Evolutionary conservation across 2,888 invertebrate genomes (phyloP).

Genomic region (Hermodice carunculata): DNA sequence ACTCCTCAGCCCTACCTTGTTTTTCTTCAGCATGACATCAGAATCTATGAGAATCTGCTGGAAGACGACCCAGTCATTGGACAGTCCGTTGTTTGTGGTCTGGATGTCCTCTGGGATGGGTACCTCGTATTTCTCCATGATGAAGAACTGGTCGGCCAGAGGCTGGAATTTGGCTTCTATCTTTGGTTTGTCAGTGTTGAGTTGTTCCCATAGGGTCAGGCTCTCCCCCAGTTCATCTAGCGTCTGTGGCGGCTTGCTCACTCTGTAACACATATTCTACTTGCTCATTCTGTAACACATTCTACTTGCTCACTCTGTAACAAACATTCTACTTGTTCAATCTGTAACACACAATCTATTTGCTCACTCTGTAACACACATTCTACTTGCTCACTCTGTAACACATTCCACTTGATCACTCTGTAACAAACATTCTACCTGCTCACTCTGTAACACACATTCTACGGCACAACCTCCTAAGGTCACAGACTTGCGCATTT

Average conservation of each 20-base stretch:
- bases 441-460: too few relatives aligned
- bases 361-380: conserved; percentile 71
- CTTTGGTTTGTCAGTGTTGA: conserved; percentile 76
- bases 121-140: conserved; percentile 79
- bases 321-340: conserved; percentile 12
- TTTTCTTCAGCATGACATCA: conserved; percentile 80
- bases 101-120: conserved; percentile 73
- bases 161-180: conserved; percentile 82
- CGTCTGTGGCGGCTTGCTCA: conserved; percentile 78
- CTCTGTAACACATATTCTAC: conserved; percentile 67
- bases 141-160: conserved; percentile 80
- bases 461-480: not conserved
- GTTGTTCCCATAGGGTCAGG: conserved; percentile 78
- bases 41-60: conserved; percentile 79
- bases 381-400: not conserved
- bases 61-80: conserved; percentile 80
- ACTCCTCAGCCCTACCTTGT: conserved; percentile 74
- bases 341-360: conserved; percentile 49
- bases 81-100: conserved; percentile 71
- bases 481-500: conserved; percentile 10
- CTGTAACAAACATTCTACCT: conserved; percentile 22
- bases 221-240: conserved; percentile 81
- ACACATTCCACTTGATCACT: conserved; percentile 3
- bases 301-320: conserved; percentile 20
- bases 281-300: not conserved